These are phyloP conservation scores for Petrocephalus sullivani DNA, from an alignment of 2,797 vertebrate species.

Conservation along the genomic window DNA sequence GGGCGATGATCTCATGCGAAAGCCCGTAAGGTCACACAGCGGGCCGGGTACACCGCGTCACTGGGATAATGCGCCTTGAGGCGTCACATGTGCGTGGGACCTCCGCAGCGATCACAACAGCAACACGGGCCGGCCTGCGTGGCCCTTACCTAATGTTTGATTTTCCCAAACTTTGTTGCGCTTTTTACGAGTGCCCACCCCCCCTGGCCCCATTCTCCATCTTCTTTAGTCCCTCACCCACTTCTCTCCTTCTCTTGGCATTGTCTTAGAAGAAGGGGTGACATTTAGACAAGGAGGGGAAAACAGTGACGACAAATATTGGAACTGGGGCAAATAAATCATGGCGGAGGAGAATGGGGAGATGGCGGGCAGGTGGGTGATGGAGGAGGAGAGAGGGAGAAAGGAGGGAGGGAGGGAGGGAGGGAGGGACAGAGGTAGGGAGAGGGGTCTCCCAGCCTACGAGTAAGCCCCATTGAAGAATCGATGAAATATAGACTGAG, in stretches of 20 bases:
- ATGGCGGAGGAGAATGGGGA: conserved; percentile 35
- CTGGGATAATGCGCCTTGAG: background rate
- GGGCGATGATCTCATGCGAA: background rate
- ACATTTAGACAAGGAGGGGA: conserved; percentile 77
- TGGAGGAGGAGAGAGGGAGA: background rate
- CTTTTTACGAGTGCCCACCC: conserved; percentile 64
- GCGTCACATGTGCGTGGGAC: background rate
- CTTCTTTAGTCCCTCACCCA: conserved; percentile 34
- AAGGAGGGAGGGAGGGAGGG: conserved; percentile 4
- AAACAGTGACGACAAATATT: conserved; percentile 74
- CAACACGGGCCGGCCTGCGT: conserved; percentile 13
- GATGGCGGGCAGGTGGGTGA: conserved; percentile 26
- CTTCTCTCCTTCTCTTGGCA: conserved; percentile 60
- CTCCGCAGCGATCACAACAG: conserved; percentile 29
- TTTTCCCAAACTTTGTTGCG: conserved; percentile 80
- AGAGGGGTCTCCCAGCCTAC: conserved; percentile 15
- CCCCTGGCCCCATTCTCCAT: conserved; percentile 40
- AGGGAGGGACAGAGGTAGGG: conserved; percentile 12
- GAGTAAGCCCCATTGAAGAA: background rate
- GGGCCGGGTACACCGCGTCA: background rate
- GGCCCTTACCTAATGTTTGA: conserved; percentile 71
- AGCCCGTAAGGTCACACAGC: background rate
- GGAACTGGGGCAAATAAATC: conserved; percentile 76
- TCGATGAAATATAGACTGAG: conserved; percentile 4
- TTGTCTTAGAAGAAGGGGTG: conserved; percentile 76